Evolutionary conservation across 2,888 invertebrate genomes (phyloP), one percentile per base, ranked within the genome.

Genomic region (Xanthia togata): DNA sequence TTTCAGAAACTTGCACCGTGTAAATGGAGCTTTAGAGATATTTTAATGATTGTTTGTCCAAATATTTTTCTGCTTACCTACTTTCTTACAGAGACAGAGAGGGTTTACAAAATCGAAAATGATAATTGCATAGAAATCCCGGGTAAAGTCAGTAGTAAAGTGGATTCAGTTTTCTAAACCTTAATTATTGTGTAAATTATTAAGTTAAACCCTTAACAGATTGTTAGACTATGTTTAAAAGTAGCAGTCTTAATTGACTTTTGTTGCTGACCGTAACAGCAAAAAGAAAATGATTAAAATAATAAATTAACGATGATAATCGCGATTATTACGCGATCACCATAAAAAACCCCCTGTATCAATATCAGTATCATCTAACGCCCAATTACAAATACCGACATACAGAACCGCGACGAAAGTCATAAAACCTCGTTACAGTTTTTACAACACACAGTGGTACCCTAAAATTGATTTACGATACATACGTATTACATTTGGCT

Each of bases 391-490:
- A 78, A 71, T 69, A 71, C 68, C 73, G 75, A 81, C 79, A 87
- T 76, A 79, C 84, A 71, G 84, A 84, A 87, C 87, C 82, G 69
- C 78, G 73, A 78, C 59, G 69, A 84, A 83, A 78, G 84, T 71
- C 74, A 84, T 87, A 87, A 87, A 86, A 87, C 78, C 78, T 83
- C 77, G 74, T 87, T 84, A 86, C 78, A 87, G 62, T 78, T 87
- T 87, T 87, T 87, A 87, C 86, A 86, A 82, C 77, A 77, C 86
- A 69, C 80, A 4, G 76, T 74, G 87, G 88, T 64, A 83, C 85
- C 83, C 88, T 85, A 85, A 87, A 86, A 79, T 79, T 87, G 87
- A 88, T 87, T 87, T 88, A 87, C 76, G 81, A 67, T 76, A 74
- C 81, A 74, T 63, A 81, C 79, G 76, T 79, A 85, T 75, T 86